Base-by-base conservation (phyloP, 2,888 invertebrate genomes). In the Keiferia lycopersicella region DNA sequence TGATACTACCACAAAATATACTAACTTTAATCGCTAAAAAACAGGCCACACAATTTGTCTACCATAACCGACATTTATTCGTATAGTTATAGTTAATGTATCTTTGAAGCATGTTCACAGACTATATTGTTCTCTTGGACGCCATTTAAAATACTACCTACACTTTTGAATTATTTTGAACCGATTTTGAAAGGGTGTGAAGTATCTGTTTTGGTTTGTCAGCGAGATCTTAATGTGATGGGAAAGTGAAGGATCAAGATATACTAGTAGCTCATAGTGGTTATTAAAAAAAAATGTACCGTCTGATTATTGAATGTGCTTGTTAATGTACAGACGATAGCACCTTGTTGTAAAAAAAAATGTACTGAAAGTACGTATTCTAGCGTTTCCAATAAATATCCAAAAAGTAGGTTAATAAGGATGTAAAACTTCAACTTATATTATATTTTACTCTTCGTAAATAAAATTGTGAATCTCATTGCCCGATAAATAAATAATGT, bases 21-120 rank as follows among this genome's bases (percentile, higher is more conserved):
- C n/a, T n/a, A n/a, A n/a, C n/a, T n/a, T n/a, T n/a, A 45, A 41
- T 61, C 78, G 78, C 76, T 66, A 0, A 0, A 67, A 79, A 26
- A 68, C 45, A 2, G 3, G 65, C 77, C 76, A 53, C 61, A 69
- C 71, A n/a, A n/a, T n/a, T n/a, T n/a, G n/a, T n/a, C n/a, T 45
- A 45, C n/a, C 76, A 58, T 66, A 64, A 64, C 51, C 69, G 73
- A 80, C 78, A 80, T 77, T 75, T 78, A 81, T 78, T 82, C 78
- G 67, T 69, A 62, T 68, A 65, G 67, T 60, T 65, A 66, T 56
- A 68, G 66, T 66, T 61, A 64, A 53, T 65, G 58, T 39, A 38
- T 58, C 58, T 64, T 64, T 48, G 45, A 61, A 56, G 64, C 61
- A 34, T 64, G 45, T 34, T 41, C 41, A 60, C n/a, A 18, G 60